Evolutionary conservation across 30 jellyfish, hydroid and myxozoan species (phyloP), one percentile per base, ranked within the genome.

Genomic region (Mastigias papua): DNA sequence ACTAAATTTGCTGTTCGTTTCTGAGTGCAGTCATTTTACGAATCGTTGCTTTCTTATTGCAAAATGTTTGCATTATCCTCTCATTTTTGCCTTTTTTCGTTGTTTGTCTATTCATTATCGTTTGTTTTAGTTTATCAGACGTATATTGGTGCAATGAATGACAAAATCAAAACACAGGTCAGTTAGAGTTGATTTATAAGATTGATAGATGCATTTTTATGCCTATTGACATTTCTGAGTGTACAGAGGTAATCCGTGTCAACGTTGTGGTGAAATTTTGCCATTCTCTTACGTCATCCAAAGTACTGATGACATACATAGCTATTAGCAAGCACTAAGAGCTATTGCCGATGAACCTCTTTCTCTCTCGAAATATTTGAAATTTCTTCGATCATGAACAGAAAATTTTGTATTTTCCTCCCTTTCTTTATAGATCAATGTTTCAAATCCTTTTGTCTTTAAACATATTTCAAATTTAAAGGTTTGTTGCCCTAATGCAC

Each of bases 121-220:
- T 27, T 28, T 22, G 46, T 65, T 64, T 11, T 35, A 92, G 99
- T 97, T 0, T 97, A 97, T 75, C 99, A 97, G 82, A 97, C 99
- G 4, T 97, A 93, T 86, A 92, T 93, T 54, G 97, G 99, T 19
- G 98, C 98, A 51, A 97, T 97, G 99, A 97, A 97, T 57, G 98
- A 92, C 42, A 80, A 85, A 51, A 93, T 97, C 37, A 82, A 97
- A 34, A 65, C 92, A 57, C 98, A 92, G 98, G 98, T 92, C 28
- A 49, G 17, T 84, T 25, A 5, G 31, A 7, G 20, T 50, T 33
- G 23, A 66, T 15, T 49, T 20, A 26, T 54, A 11, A 3, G 17
- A 15, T 42, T 15, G 54, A 42, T 42, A 4, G 54, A 42, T 4
- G n/a, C n/a, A n/a, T n/a, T n/a, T n/a, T n/a, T n/a, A n/a, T n/a